Percentiles rank a stretch among this genome's conserved stretches.
phyloP scores from a whole-genome alignment of 2,113 vertebrate species.

The Gracilinanus agilis region DNA sequence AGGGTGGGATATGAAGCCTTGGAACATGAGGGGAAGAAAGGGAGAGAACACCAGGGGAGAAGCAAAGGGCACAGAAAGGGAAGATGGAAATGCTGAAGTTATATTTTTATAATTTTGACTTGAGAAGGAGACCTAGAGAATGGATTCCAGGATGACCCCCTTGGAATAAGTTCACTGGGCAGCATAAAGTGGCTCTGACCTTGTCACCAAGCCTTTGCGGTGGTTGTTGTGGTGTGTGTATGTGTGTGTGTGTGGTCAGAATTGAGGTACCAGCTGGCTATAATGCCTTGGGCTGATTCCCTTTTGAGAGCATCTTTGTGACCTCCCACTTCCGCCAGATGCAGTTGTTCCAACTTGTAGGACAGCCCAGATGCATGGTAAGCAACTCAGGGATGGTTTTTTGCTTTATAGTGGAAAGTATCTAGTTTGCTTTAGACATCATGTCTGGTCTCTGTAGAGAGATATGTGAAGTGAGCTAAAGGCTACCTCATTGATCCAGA shows the following conservation, averaged over 20 bases:
- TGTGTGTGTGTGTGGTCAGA: neutral
- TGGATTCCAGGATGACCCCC: neutral
- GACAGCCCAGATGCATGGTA: neutral
- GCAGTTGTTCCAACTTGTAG: neutral
- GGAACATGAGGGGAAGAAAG: neutral
- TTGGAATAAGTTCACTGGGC: neutral
- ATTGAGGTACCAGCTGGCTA: neutral
- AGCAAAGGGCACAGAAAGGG: neutral
- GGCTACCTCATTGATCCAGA: neutral
- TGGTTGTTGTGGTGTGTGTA: neutral
- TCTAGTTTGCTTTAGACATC: neutral
- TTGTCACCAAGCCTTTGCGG: neutral
- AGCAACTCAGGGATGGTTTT: neutral
- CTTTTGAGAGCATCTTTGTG: neutral
- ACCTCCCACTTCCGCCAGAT: neutral
- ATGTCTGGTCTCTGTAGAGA: neutral
- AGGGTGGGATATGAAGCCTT: neutral
- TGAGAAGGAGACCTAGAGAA: neutral
- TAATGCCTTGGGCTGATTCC: neutral
- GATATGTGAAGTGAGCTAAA: neutral
- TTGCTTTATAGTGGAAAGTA: neutral
- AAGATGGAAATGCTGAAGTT: neutral
- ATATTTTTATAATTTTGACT: neutral
- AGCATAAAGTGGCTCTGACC: neutral
- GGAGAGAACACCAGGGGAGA: neutral